Evolutionary conservation across 2,888 invertebrate genomes (phyloP), one percentile per base, ranked within the genome.

Genomic region (Pandemis cinnamomeana): DNA sequence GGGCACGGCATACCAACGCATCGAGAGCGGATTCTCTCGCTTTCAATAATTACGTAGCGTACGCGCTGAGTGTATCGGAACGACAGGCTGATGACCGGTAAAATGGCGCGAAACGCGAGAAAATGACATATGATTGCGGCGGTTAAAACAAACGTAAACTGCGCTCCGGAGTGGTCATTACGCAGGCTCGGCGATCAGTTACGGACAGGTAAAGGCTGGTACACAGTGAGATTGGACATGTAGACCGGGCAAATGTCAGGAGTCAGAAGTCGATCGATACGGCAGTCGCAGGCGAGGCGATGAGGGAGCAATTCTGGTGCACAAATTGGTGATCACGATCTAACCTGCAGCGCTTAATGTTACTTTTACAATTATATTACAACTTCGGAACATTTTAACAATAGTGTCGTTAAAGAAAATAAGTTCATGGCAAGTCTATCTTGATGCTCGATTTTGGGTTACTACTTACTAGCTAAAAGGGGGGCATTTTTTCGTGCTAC

Each of bases 91-190:
- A 87, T 87, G 86, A 81, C 82, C 85, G 82, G 84, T 80, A 85
- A 89, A 89, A 88, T 83, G 84, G 86, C 85, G 87, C 86, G 86
- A 89, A 90, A 89, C 84, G 85, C 85, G 86, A 86, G 88, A 87
- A 90, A 90, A 91, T 90, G 85, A 89, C 87, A 85, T 87, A 89
- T 89, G 89, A 91, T 91, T 91, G 89, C 86, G 79, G 86, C 84
- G 83, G 86, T 89, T 90, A 87, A 89, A 89, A 89, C 89, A 86
- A 88, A 89, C 87, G 84, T 86, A 86, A 87, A 86, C 84, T 85
- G 86, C 81, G 78, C 80, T 80, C 81, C 78, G 78, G 78, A 81
- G 82, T 81, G 79, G 79, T 80, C 81, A 87, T 88, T 87, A 86
- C 82, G 77, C 78, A 77, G 77, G 80, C 80, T 76, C 75, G 79